phyloP scores from a whole-genome alignment of 2,113 vertebrate species.

The Cebidichthys violaceus region DNA sequence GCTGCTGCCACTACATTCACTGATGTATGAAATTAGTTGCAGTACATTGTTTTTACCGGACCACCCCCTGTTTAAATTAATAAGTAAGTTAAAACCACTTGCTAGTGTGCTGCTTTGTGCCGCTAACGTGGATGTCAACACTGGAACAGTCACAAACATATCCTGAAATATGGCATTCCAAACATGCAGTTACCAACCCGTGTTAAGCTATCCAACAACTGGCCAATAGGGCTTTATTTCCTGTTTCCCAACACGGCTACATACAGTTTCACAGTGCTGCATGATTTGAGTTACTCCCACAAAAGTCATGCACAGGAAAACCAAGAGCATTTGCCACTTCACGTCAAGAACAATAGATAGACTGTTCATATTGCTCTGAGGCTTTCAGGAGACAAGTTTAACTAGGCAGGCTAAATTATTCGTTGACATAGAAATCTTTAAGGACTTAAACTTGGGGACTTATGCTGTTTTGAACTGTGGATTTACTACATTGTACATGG shows the following conservation, averaged over 20 bases:
- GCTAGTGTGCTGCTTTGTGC: neutral
- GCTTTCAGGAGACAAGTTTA: constrained; percentile 9
- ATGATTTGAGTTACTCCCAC: constrained; percentile 65
- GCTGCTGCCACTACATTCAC: neutral
- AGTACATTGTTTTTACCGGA: neutral
- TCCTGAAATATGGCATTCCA: constrained; percentile 72
- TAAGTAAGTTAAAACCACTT: neutral
- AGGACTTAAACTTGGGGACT: constrained; percentile 27
- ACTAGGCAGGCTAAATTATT: neutral
- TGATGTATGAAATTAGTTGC: neutral
- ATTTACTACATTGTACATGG: constrained; percentile 8
- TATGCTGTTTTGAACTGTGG: constrained; percentile 21
- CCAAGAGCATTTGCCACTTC: constrained; percentile 48
- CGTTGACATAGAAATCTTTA: neutral
- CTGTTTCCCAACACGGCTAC: constrained; percentile 68
- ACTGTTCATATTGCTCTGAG: neutral
- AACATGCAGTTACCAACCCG: constrained; percentile 37
- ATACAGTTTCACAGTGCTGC: constrained; percentile 41
- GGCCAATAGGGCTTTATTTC: constrained; percentile 74
- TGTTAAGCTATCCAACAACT: constrained; percentile 18
- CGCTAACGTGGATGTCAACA: neutral
- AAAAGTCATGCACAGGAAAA: constrained; percentile 61
- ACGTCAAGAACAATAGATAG: constrained; percentile 55
- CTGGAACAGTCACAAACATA: constrained; percentile 7
- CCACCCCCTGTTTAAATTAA: neutral